These are phyloP conservation scores for Lophius americanus DNA, from an alignment of 2,797 vertebrate species.

Conservation along the genomic window DNA sequence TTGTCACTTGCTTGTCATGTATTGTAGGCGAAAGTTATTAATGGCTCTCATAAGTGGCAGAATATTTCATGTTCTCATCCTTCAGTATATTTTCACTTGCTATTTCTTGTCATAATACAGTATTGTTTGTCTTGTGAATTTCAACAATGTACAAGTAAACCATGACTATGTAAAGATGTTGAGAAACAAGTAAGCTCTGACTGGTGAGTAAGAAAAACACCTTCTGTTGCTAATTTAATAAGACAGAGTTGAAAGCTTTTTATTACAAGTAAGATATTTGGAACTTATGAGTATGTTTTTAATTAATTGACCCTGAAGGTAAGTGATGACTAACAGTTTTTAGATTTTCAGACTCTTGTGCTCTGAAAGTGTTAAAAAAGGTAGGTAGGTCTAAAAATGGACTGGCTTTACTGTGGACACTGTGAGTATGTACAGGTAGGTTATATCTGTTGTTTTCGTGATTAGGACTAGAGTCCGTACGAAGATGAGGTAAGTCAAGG, in stretches of 20 bases:
- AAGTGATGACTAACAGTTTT: conserved; percentile 82
- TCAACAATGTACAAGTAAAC: conserved; percentile 87
- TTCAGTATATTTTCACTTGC: conserved; percentile 74
- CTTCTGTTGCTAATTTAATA: conserved; percentile 87
- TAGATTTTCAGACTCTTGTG: conserved; percentile 77
- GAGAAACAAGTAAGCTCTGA: conserved; percentile 88
- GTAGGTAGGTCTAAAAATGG: conserved; percentile 78
- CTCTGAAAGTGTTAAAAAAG: conserved; percentile 60
- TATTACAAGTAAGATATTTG: conserved; percentile 79
- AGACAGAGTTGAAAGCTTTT: conserved; percentile 76
- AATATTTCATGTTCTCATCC: conserved; percentile 75
- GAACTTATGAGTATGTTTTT: conserved; percentile 85
- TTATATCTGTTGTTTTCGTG: conserved; percentile 75
- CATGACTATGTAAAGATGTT: conserved; percentile 88
- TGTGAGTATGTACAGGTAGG: conserved; percentile 82
- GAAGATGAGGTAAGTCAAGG: conserved; percentile 75
- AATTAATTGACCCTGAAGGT: conserved; percentile 82
- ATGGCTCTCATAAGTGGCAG: conserved; percentile 76
- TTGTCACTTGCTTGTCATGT: conserved; percentile 78
- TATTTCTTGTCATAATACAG: conserved; percentile 78
- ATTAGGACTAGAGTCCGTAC: conserved; percentile 51
- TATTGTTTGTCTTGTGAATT: conserved; percentile 82
- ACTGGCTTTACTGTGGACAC: conserved; percentile 55
- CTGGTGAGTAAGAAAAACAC: conserved; percentile 88
- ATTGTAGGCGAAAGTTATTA: conserved; percentile 72